Evolutionary conservation across 1,140 invertebrate species (phyloP).

Genomic region (Megalopta genalis): DNA sequence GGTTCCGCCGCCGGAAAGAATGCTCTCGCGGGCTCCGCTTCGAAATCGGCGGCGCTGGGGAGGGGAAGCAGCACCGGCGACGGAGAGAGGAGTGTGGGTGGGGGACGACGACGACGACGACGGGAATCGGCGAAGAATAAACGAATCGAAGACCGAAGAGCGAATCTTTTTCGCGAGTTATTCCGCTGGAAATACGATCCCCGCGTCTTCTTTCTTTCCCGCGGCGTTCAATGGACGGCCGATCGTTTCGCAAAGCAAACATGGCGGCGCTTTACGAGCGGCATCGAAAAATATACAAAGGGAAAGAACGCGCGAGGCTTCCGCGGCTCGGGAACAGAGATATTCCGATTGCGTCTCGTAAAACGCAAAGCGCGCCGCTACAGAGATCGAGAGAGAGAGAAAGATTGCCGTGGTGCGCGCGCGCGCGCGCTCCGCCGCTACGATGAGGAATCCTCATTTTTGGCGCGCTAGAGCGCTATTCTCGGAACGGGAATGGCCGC

Average conservation of each 20-base stretch:
- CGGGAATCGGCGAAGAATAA: too few relatives aligned
- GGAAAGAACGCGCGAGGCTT: too few relatives aligned
- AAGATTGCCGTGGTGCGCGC: not conserved
- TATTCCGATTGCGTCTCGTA: slow-evolving; percentile 18
- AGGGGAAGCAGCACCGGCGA: too few relatives aligned
- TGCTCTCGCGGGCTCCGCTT: too few relatives aligned
- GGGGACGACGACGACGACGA: too few relatives aligned
- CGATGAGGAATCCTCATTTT: slow-evolving; percentile 70
- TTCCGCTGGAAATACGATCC: too few relatives aligned
- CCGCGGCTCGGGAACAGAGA: not conserved
- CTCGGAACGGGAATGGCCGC: slow-evolving; percentile 68
- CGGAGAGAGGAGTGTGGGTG: too few relatives aligned
- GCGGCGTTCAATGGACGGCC: slow-evolving; percentile 4
- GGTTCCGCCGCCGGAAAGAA: too few relatives aligned
- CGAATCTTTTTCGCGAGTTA: not conserved
- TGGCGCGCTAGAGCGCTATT: slow-evolving; percentile 69
- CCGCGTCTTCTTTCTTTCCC: not conserved
- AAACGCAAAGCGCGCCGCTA: not conserved
- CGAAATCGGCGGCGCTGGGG: too few relatives aligned
- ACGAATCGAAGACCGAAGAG: too few relatives aligned
- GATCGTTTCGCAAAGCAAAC: not conserved
- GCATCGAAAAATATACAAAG: slow-evolving; percentile 11
- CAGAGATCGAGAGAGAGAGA: not conserved
- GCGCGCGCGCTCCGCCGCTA: slow-evolving; percentile 6
- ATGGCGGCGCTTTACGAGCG: slow-evolving; percentile 10